Percentiles rank a stretch among this genome's conserved stretches.
phyloP scores from a whole-genome alignment of 2,888 invertebrate genomes.

The Spodoptera picta region DNA sequence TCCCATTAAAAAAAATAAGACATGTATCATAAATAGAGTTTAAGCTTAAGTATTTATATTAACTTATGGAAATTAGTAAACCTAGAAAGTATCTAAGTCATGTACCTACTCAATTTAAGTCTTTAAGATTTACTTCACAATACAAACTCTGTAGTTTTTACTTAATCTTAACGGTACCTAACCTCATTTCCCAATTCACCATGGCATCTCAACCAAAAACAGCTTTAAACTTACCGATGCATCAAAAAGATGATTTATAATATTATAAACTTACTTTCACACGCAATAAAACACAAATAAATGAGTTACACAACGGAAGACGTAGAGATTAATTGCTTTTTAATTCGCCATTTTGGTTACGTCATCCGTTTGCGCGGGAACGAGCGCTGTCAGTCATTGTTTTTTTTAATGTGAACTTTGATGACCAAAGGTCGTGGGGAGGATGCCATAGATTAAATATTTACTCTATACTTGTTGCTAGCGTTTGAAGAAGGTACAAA shows the following conservation, averaged over 20 bases:
- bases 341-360: slow-evolving; percentile 83
- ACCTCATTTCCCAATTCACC: not conserved
- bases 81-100: too few relatives aligned
- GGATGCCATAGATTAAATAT: slow-evolving; percentile 10
- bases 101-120: too few relatives aligned
- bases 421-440: slow-evolving; percentile 39
- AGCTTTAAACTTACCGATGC: slow-evolving; percentile 17
- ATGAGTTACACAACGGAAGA: slow-evolving; percentile 68
- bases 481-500: not conserved
- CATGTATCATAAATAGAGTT: too few relatives aligned
- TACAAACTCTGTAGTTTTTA: too few relatives aligned
- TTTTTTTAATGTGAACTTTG: slow-evolving; percentile 38
- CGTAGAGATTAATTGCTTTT: slow-evolving; percentile 81
- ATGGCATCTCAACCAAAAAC: not conserved
- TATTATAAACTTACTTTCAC: slow-evolving; percentile 75
- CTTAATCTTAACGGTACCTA: too few relatives aligned
- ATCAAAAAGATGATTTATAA: slow-evolving; percentile 69
- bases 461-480: not conserved
- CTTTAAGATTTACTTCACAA: too few relatives aligned
- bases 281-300: slow-evolving; percentile 76
- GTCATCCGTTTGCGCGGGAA: slow-evolving; percentile 61
- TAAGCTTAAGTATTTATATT: too few relatives aligned
- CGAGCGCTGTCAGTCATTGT: slow-evolving; percentile 23
- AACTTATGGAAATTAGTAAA: too few relatives aligned
- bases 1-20: too few relatives aligned